Conservation (phyloP, 2,113 vertebrate genomes). For the Alligator sinensis region DNA sequence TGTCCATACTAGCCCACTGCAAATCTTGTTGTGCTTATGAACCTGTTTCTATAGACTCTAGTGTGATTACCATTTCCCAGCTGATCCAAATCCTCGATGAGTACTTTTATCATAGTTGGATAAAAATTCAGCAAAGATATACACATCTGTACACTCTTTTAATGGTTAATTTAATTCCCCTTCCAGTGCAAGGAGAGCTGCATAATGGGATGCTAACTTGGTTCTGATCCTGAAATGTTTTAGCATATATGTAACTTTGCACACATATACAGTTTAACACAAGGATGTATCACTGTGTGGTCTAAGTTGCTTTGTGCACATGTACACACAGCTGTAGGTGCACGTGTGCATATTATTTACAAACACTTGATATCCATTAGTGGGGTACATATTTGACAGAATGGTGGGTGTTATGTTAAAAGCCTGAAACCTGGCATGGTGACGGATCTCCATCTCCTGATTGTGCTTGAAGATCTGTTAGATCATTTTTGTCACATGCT, state of each 20-base stretch:
- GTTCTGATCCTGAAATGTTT: not conserved
- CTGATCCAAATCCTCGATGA: not conserved
- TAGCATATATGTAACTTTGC: not conserved
- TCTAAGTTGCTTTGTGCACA: not conserved
- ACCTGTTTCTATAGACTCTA: not conserved
- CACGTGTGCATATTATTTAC: not conserved
- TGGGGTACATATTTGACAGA: too few relatives aligned
- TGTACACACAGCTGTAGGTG: not conserved
- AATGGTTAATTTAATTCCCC: not conserved
- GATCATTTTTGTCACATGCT: too few relatives aligned
- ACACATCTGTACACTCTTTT: not conserved
- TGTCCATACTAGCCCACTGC: not conserved
- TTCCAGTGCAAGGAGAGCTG: not conserved
- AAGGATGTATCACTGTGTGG: too few relatives aligned
- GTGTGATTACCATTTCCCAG: not conserved
- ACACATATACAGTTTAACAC: not conserved
- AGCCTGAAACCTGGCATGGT: too few relatives aligned
- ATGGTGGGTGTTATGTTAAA: too few relatives aligned
- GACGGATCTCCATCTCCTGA: too few relatives aligned
- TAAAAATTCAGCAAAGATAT: not conserved
- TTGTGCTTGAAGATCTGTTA: too few relatives aligned
- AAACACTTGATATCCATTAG: not conserved
- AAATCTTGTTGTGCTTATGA: rapidly evolving
- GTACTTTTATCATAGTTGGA: not conserved
- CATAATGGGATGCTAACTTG: not conserved